A percentile compares a stretch with the other conserved stretches of the same genome.
These are phyloP conservation scores for Trematomus bernacchii DNA, from an alignment of 2,797 vertebrate genomes.

Conservation along the genomic window DNA sequence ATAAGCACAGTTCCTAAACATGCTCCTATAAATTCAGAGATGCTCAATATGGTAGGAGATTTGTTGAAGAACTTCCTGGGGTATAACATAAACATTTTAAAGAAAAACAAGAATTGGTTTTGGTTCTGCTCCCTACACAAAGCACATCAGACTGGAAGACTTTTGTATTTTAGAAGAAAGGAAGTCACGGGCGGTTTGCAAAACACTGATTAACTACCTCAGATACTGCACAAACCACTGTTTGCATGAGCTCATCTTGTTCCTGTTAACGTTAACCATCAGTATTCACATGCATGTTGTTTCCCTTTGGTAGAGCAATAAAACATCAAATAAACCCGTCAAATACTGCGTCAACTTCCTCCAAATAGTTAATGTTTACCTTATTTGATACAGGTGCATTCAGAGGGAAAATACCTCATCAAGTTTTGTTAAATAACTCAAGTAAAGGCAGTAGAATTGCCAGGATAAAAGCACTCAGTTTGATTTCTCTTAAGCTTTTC, in stretches of 20 bases:
- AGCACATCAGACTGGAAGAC: constrained; percentile 16
- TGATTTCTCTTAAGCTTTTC: constrained; percentile 15
- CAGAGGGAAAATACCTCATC: background rate
- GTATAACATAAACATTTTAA: background rate
- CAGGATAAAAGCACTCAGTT: background rate
- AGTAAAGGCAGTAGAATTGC: background rate
- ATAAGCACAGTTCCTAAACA: background rate
- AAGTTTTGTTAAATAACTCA: background rate
- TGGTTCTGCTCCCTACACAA: constrained; percentile 23
- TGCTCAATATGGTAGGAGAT: background rate
- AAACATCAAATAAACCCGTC: background rate
- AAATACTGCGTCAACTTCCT: constrained; percentile 15
- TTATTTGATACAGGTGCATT: background rate
- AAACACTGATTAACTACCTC: constrained; percentile 19
- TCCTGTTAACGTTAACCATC: constrained; percentile 1
- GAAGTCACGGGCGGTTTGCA: background rate
- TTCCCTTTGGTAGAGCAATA: background rate
- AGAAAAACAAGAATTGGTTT: constrained; percentile 27
- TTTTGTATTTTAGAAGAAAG: constrained; percentile 17
- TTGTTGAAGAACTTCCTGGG: too few species aligned
- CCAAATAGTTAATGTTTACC: background rate
- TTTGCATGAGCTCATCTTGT: constrained; percentile 27
- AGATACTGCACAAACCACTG: background rate
- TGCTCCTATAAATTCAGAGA: background rate
- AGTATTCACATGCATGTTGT: constrained; percentile 40